Percentiles rank a stretch among this genome's conserved stretches.
phyloP scores from a whole-genome alignment of 2,113 vertebrate species.

The Madoqua kirkii region DNA sequence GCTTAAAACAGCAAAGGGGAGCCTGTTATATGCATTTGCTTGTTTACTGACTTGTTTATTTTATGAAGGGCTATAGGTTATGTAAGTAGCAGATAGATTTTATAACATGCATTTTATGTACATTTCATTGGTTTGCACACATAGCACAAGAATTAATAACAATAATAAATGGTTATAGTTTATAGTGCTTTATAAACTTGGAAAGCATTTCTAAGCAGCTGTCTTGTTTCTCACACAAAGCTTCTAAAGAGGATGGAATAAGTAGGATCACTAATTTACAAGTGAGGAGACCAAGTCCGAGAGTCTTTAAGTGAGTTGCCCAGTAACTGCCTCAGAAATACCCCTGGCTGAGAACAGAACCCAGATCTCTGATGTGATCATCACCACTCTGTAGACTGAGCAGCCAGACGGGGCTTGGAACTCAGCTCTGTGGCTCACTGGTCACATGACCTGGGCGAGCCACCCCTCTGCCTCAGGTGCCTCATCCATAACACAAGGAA shows the following conservation, averaged over 20 bases:
- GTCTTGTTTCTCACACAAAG: background rate
- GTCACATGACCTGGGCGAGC: background rate
- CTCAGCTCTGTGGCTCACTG: accelerated
- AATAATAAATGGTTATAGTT: background rate
- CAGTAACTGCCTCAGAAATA: background rate
- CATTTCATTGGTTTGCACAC: background rate
- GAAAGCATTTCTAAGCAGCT: background rate
- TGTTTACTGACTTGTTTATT: background rate
- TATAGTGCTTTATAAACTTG: background rate
- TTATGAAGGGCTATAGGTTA: background rate
- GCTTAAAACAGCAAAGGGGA: background rate
- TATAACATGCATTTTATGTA: background rate
- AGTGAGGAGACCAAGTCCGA: background rate
- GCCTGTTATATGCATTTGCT: background rate
- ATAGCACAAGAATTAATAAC: background rate
- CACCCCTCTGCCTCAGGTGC: background rate
- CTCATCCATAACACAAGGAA: background rate
- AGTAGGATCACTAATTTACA: background rate
- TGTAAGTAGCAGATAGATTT: background rate
- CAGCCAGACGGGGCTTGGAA: accelerated
- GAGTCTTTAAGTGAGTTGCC: background rate
- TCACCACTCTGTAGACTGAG: accelerated
- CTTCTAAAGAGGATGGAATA: background rate
- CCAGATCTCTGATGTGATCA: background rate
- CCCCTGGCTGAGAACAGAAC: background rate